Evolutionary conservation across 2,888 invertebrate genomes (phyloP), one percentile per base, ranked within the genome.

Genomic region (Tipula confusa): DNA sequence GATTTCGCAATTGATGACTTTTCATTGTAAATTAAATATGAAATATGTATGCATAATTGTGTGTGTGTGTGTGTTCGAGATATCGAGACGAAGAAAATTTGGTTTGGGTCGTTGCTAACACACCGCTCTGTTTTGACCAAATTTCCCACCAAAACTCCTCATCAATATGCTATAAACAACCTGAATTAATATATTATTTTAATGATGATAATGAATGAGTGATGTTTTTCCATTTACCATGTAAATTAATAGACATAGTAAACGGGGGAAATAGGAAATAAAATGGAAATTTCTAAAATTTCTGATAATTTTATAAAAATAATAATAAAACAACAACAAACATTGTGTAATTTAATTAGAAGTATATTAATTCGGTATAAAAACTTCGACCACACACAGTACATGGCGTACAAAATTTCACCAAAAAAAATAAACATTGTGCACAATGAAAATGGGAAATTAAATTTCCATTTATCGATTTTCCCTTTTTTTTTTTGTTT

Each of bases 381-480:
- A 18, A 64, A 64, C 64, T n/a, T n/a, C n/a, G 24, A 9, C 24
- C 4, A 24, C 64, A 18, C 24, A 24, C 24, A 24, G 64, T 24
- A 64, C 24, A 64, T n/a, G n/a, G 24, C 64, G 24, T 24, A 64
- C 64, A 9, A 9, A 64, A 64, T 64, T 64, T 24, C 24, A 24
- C 24, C n/a, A n/a, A n/a, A n/a, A n/a, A n/a, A 33, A 24, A 7
- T 9, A 64, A 18, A 64, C 24, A 24, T 9, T 64, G 11, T 64
- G 24, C 24, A 1, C 24, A 24, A 64, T 64, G 64, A 24, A 64
- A 64, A 64, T 64, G 24, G 24, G 64, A 64, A 64, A 64, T 24
- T 24, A 64, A 64, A 64, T 64, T 64, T 64, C 64, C 64, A 64
- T 64, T 64, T 64, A 64, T 64, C 24, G 64, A 64, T 64, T 64